Base-by-base conservation (phyloP, 2,888 invertebrate species). In the Acheta domesticus region DNA sequence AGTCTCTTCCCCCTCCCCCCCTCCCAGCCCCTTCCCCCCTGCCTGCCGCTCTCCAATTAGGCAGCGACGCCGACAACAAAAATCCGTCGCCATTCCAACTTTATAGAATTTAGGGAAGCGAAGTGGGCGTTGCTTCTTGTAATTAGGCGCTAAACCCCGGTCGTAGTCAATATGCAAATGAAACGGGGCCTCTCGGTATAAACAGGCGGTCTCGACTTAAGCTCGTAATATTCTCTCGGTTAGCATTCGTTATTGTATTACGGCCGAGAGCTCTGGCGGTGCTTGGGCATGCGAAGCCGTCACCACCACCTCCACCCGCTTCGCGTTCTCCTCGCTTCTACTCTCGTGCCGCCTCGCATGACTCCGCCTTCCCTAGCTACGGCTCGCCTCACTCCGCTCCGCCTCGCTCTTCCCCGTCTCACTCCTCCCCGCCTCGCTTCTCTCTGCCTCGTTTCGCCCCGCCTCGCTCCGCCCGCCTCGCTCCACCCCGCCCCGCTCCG, bases 51-150 rank as follows among this genome's bases (percentile, higher is more conserved):
- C 62, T 62, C 62, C 62, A 62, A 62, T 62, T 62, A 62, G n/a
- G 62, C 62, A n/a, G n/a, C 62, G 62, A 62, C 62, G n/a, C 62
- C 62, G 62, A 62, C 62, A 62, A 14, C n/a, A 62, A 62, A 62
- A 62, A 62, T 62, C 62, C 62, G 14, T 62, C 62, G 62, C 62
- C 62, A 62, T 62, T 62, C 62, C 62, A 62, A 62, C 62, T 62
- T 62, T 62, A 62, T 62, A 62, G 62, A 62, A 62, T 62, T 62
- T 62, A 62, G 62, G 62, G 62, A 62, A 62, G 62, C 62, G 62
- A 62, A 62, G 62, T 62, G 62, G n/a, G 62, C 62, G 62, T 62
- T 62, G 62, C 62, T 62, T 62, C 16, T 62, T 62, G 62, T 62
- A 62, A 62, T 62, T 62, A 62, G 62, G 16, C n/a, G 62, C 62